phyloP scores from a whole-genome alignment of 2,113 vertebrate genomes.

The Nanorana parkeri region DNA sequence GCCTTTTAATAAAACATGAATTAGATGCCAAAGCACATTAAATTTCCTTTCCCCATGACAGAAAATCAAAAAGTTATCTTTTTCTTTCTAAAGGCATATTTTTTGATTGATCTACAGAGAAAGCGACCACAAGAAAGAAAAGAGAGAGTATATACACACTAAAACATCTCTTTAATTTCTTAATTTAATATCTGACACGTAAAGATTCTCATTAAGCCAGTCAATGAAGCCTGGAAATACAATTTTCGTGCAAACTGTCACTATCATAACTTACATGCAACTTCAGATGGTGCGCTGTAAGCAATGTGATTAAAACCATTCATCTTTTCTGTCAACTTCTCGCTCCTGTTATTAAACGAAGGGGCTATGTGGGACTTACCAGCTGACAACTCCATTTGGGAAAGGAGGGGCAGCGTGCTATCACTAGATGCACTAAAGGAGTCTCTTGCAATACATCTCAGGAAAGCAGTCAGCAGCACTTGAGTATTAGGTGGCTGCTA shows the following conservation, averaged over 20 bases:
- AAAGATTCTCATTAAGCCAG: slow-evolving; percentile 83
- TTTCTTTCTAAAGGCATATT: slow-evolving; percentile 69
- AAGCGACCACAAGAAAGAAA: slow-evolving; percentile 59
- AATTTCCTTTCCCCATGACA: slow-evolving; percentile 68
- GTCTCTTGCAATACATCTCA: slow-evolving; percentile 12
- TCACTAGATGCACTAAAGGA: slow-evolving; percentile 9
- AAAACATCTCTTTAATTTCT: slow-evolving; percentile 77
- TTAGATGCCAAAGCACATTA: slow-evolving; percentile 68
- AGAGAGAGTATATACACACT: slow-evolving; percentile 69
- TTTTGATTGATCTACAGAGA: slow-evolving; percentile 71
- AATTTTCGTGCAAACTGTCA: slow-evolving; percentile 83
- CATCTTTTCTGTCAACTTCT: slow-evolving; percentile 73
- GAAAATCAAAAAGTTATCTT: slow-evolving; percentile 74
- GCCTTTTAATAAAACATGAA: slow-evolving; percentile 75
- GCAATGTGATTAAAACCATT: slow-evolving; percentile 83
- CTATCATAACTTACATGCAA: slow-evolving; percentile 79
- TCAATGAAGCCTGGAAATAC: slow-evolving; percentile 84
- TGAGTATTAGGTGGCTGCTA: slow-evolving; percentile 30
- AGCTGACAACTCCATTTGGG: slow-evolving; percentile 43
- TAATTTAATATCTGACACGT: slow-evolving; percentile 82
- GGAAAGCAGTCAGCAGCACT: slow-evolving; percentile 32
- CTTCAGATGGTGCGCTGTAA: slow-evolving; percentile 74
- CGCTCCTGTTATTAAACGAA: slow-evolving; percentile 39
- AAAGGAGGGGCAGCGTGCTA: slow-evolving; percentile 12
- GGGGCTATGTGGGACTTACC: slow-evolving; percentile 45